Percentiles rank a stretch among this genome's conserved stretches.
These are phyloP conservation scores for Enteromius unitaeniatus DNA, from an alignment of 2,797 vertebrate genomes.

Conservation along the genomic window DNA sequence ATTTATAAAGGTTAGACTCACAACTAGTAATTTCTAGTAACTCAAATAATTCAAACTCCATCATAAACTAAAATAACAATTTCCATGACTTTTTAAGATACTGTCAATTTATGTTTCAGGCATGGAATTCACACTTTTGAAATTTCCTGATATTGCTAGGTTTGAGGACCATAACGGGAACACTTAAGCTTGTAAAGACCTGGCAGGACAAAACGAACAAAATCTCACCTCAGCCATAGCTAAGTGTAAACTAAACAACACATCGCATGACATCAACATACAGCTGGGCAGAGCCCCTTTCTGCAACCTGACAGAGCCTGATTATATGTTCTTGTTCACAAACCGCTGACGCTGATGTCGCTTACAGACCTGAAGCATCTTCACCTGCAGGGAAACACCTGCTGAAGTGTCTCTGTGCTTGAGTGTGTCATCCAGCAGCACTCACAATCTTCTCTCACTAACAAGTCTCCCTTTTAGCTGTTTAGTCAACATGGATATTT, in stretches of 20 bases:
- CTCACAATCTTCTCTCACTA: background rate
- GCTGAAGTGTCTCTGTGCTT: slow-evolving; percentile 8
- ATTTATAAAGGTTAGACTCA: background rate
- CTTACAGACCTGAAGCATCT: slow-evolving; percentile 32
- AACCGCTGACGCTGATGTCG: slow-evolving; percentile 62
- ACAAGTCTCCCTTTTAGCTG: background rate
- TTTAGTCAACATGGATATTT: slow-evolving; percentile 6
- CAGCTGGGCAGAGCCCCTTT: background rate
- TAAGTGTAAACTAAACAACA: background rate
- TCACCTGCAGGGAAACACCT: slow-evolving; percentile 30
- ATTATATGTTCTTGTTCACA: slow-evolving; percentile 38
- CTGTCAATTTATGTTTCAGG: background rate
- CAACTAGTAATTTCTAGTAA: background rate
- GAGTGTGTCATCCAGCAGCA: slow-evolving; percentile 1
- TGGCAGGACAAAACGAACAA: background rate
- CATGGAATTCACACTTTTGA: background rate
- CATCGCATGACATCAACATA: background rate
- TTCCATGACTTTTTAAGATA: background rate
- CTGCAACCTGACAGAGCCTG: background rate
- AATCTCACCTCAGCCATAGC: background rate
- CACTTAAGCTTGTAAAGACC: background rate
- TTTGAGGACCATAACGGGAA: background rate
- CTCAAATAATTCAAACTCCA: background rate
- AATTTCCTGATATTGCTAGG: background rate
- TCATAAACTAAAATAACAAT: background rate